These are phyloP conservation scores for Selenia dentaria DNA, from an alignment of 2,888 invertebrate species.

Conservation along the genomic window DNA sequence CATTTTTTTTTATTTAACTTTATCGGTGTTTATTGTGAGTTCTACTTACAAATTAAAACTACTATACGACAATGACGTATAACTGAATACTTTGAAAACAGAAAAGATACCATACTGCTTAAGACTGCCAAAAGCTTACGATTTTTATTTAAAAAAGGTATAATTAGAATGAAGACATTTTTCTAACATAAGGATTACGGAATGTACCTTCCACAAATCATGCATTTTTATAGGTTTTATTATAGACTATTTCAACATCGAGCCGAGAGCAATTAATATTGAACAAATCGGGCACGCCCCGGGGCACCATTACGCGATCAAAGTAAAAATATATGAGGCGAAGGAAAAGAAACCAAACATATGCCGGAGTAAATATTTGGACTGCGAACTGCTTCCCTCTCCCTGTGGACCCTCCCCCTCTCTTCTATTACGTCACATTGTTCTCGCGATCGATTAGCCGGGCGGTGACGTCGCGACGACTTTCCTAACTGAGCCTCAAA, in stretches of 20 bases:
- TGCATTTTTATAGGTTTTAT: no score
- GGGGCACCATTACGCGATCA: slow-evolving; percentile 76
- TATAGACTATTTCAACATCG: slow-evolving; percentile 12
- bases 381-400: slow-evolving; percentile 54
- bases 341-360: slow-evolving; percentile 83
- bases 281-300: slow-evolving; percentile 73
- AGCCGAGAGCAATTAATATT: slow-evolving; percentile 69
- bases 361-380: slow-evolving; percentile 80
- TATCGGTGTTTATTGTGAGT: no score
- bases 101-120: no score
- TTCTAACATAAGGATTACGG: no score
- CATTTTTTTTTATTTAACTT: no score
- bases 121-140: no score
- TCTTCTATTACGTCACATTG: slow-evolving; percentile 76
- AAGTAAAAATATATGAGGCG: slow-evolving; percentile 83
- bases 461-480: slow-evolving; percentile 62
- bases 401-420: slow-evolving; percentile 41
- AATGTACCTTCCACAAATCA: no score
- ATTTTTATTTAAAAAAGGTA: no score
- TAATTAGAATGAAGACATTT: no score
- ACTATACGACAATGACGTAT: no score
- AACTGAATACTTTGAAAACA: no score
- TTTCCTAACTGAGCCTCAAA: slow-evolving; percentile 52
- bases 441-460: slow-evolving; percentile 78
- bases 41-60: no score